Conservation (phyloP, 2,113 vertebrate species). For the Ceyx margarethae region DNA sequence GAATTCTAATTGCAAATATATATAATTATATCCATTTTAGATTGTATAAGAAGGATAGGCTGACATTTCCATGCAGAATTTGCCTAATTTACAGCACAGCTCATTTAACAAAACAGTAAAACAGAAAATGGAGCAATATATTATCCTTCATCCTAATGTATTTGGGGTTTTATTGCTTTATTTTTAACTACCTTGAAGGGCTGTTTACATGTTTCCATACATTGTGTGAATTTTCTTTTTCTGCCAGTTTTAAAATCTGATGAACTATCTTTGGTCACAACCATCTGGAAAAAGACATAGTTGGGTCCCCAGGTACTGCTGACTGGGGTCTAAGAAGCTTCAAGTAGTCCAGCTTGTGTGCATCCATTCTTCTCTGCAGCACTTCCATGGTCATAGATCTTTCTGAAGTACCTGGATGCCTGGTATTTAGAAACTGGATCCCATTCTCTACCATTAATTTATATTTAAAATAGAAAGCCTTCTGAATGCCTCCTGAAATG, state of each 20-base stretch:
- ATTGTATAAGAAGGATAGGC: not conserved
- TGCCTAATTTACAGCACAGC: not conserved
- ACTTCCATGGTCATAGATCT: not conserved
- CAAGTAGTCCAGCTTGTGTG: not conserved
- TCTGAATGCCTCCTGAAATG: not conserved
- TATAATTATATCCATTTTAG: not conserved
- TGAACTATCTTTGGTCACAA: not conserved
- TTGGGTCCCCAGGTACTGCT: not conserved
- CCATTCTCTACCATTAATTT: not conserved
- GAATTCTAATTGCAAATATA: constrained; percentile 4
- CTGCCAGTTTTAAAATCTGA: not conserved
- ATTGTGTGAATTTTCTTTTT: not conserved
- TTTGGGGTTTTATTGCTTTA: not conserved
- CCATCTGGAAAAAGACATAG: not conserved
- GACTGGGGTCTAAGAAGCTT: not conserved
- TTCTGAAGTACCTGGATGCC: not conserved
- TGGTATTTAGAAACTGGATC: not conserved
- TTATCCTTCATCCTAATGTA: not conserved
- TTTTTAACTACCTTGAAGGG: not conserved
- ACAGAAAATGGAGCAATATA: not conserved
- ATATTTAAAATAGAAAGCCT: not conserved
- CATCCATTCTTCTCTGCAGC: not conserved
- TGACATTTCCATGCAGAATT: not conserved
- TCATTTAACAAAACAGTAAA: not conserved
- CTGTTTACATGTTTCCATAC: not conserved